Evolutionary conservation across 1,140 invertebrate species (phyloP), one percentile per base, ranked within the genome.

Genomic region (Drosophila athabasca): DNA sequence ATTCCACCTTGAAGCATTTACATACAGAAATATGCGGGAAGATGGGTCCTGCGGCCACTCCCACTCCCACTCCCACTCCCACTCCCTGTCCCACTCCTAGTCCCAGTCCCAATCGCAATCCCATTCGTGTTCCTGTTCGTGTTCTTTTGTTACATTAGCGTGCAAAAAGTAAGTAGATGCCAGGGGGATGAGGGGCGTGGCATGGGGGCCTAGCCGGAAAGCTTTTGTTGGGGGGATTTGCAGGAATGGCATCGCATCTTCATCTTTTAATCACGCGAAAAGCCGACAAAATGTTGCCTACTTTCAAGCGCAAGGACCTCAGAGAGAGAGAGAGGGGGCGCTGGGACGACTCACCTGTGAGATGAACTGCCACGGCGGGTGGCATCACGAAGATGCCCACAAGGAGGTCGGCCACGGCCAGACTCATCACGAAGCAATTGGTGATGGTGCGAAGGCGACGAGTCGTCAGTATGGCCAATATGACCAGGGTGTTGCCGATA

Each of bases 371-470:
- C 26, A 99, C 96, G 59, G 97, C 96, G 49, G 97, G 96, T 9
- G 98, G 98, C 97, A 99, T 98, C 0, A 99, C 98, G 76, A 98
- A 96, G 45, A 97, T 94, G 0, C 97, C 97, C 0, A 99, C 97
- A 54, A 97, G 93, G 84, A 97, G 94, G 93, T 99, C 98, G 48
- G 97, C 97, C 1, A 96, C 95, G 0, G 98, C 97, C 79, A 98
- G 92, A 44, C 97, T 98, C 67, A 97, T 98, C 29, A 99, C 96
- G 92, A 98, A 98, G 92, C 97, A 98, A 92, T 99, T 99, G 61
- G 98, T 98, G 24, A 98, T 97, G 17, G 97, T 98, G 59, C 97
- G 94, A 41, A 99, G 93, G 54, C 97, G 94, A 67, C 96, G 94
- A 44, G 97, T 98, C n/a, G 96, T 98, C 76, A 97, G 94, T 11